Percentiles rank a stretch among this genome's conserved stretches.
Evolutionary conservation across 1,140 invertebrate genomes (phyloP).

Genomic region (Procambarus virginalis): DNA sequence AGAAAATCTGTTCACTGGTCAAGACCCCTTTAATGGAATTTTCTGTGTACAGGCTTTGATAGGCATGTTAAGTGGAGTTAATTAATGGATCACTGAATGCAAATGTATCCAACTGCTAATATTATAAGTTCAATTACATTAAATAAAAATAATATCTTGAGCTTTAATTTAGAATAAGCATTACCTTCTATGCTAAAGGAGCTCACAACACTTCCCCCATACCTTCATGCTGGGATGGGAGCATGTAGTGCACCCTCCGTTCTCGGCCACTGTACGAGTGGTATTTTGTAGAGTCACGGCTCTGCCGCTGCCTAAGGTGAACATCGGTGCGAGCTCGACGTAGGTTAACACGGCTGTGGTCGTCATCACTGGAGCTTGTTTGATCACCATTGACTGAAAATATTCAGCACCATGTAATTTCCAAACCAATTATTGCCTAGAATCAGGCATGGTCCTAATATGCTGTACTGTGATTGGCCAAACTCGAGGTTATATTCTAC

Average conservation of each 20-base stretch:
- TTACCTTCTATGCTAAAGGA: no score
- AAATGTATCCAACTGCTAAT: no score
- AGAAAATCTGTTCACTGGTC: no score
- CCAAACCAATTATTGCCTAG: background rate
- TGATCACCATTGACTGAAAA: background rate
- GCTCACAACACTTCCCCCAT: background rate
- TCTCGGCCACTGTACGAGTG: conserved; percentile 26
- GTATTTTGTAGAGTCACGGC: conserved; percentile 1
- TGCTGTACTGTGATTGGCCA: no score
- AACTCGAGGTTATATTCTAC: background rate
- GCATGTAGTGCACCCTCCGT: background rate
- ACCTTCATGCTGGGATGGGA: conserved; percentile 33
- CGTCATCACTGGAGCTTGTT: conserved; percentile 13
- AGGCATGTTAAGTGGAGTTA: no score
- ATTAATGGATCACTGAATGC: no score
- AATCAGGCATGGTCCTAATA: background rate
- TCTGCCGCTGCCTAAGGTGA: conserved; percentile 4
- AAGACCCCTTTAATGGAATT: no score
- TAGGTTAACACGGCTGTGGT: conserved; percentile 13
- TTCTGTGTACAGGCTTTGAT: no score
- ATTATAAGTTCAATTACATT: no score
- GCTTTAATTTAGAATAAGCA: no score
- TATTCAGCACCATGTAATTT: background rate
- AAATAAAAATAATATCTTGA: no score
- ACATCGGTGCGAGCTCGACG: conserved; percentile 30